Conservation (phyloP, 1,140 invertebrate genomes). For the Arion vulgaris region DNA sequence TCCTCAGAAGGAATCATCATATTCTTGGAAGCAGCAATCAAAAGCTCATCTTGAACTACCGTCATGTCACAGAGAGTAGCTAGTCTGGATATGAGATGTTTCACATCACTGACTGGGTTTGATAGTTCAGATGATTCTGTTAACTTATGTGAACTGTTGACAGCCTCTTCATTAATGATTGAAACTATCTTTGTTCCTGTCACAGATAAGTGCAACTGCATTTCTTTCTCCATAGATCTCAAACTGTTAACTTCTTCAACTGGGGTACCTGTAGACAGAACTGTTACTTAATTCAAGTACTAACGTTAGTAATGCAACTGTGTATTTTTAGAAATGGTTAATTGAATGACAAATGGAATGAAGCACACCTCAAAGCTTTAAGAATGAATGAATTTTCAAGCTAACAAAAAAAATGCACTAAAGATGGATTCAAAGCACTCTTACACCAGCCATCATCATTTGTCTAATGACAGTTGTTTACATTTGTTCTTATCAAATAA, state of each 20-base stretch:
- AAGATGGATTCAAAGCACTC: no score
- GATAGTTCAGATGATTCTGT: not conserved
- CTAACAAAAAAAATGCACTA: no score
- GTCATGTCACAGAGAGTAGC: constrained; percentile 29
- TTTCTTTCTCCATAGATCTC: not conserved
- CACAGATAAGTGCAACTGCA: not conserved
- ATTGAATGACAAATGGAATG: no score
- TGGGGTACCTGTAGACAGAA: constrained; percentile 16
- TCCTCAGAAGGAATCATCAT: not conserved
- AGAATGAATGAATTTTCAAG: no score
- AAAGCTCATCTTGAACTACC: constrained; percentile 15
- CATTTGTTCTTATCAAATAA: no score
- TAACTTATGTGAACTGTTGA: not conserved
- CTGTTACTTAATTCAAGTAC: not conserved
- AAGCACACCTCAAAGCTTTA: no score
- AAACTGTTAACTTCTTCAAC: not conserved
- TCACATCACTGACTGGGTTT: constrained; percentile 10
- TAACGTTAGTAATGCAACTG: no score
- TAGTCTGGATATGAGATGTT: constrained; percentile 15
- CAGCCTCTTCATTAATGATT: not conserved
- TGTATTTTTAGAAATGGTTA: no score
- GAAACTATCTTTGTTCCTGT: not conserved
- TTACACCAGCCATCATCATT: no score
- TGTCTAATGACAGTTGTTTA: no score
- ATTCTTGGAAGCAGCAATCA: not conserved